These are phyloP conservation scores for Plecturocebus donacophilus DNA, from an alignment of 2,113 vertebrate species.

Conservation along the genomic window DNA sequence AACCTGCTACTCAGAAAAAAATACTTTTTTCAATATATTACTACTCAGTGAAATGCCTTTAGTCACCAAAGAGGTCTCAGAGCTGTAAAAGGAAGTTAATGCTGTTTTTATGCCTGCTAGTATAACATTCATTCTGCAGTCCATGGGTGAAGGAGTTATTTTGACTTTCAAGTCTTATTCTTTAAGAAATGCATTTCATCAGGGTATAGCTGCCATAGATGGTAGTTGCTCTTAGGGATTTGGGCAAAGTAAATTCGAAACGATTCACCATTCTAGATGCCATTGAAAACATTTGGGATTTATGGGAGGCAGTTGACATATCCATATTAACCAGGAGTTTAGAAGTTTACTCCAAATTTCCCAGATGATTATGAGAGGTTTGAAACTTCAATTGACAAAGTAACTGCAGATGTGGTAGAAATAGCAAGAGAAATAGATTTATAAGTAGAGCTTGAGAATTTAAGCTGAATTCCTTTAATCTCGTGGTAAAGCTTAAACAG, in stretches of 20 bases:
- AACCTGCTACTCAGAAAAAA: neutral
- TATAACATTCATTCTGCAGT: neutral
- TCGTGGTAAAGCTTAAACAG: neutral
- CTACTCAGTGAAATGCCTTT: neutral
- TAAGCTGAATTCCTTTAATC: neutral
- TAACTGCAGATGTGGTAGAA: neutral
- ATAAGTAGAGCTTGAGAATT: neutral
- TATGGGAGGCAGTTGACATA: neutral
- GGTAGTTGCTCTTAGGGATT: neutral
- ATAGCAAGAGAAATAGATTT: neutral
- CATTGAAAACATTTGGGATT: neutral
- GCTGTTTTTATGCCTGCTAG: neutral
- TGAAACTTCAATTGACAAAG: neutral
- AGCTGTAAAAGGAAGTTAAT: neutral
- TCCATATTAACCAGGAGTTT: neutral
- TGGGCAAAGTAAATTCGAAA: neutral
- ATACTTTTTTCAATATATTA: neutral
- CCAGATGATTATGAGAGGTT: neutral
- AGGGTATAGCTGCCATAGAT: neutral
- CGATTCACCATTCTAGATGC: neutral
- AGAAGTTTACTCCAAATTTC: neutral
- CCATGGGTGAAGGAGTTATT: neutral
- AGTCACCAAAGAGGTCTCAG: neutral
- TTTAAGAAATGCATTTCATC: neutral
- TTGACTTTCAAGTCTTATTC: neutral